Percentiles rank a stretch among this genome's conserved stretches.
Conservation (phyloP, 2,888 invertebrate genomes). For the Amiota communis region DNA sequence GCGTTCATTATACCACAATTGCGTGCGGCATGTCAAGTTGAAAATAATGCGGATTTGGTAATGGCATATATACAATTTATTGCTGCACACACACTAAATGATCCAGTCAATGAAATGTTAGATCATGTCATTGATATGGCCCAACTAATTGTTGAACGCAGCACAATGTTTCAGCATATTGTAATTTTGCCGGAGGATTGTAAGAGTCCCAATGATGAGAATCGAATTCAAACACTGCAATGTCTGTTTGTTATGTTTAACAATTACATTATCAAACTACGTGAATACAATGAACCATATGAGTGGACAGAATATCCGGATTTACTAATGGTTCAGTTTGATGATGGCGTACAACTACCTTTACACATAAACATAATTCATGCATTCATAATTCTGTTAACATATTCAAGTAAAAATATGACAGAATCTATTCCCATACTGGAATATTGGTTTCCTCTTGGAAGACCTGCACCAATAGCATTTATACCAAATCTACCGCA, state of each 20-base stretch:
- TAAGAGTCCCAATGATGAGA: slow-evolving; percentile 62
- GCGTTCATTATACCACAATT: slow-evolving; percentile 81
- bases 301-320: slow-evolving; percentile 73
- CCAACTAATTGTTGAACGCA: slow-evolving; percentile 91
- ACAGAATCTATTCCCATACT: slow-evolving; percentile 76
- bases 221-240: slow-evolving; percentile 78
- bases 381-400: slow-evolving; percentile 86
- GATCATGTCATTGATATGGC: slow-evolving; percentile 87
- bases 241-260: slow-evolving; percentile 83
- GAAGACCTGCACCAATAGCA: slow-evolving; percentile 83
- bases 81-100: slow-evolving; percentile 81
- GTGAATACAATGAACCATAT: slow-evolving; percentile 71
- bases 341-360: slow-evolving; percentile 71
- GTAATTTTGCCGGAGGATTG: slow-evolving; percentile 74
- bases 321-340: slow-evolving; percentile 72
- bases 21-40: slow-evolving; percentile 91
- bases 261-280: slow-evolving; percentile 81
- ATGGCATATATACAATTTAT: slow-evolving; percentile 91
- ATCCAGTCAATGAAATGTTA: slow-evolving; percentile 79
- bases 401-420: slow-evolving; percentile 77
- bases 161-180: slow-evolving; percentile 87
- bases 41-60: slow-evolving; percentile 83
- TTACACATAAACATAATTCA: slow-evolving; percentile 78
- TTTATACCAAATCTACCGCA: slow-evolving; percentile 83
- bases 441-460: slow-evolving; percentile 89